A percentile compares a stretch with the other conserved stretches of the same genome.
Evolutionary conservation across 1,140 invertebrate species (phyloP).

Genomic region (fruit fly (Drosophila melanogaster)): DNA sequence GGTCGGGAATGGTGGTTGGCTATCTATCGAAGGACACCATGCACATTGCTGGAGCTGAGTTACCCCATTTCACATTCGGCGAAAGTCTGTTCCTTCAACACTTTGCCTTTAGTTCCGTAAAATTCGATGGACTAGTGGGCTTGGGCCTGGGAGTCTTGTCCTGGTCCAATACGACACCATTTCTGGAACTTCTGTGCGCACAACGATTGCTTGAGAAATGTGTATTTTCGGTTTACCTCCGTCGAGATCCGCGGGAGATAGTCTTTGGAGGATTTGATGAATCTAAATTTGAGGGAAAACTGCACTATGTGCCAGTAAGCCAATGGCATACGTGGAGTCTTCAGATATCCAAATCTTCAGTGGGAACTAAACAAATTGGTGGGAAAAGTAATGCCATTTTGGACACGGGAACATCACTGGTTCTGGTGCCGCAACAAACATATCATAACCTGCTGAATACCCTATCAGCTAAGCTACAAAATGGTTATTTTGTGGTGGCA

Average conservation of each 20-base stretch:
- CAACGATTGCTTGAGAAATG: constrained; percentile 91
- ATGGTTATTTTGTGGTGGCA: constrained; percentile 8
- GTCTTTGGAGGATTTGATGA: constrained; percentile 63
- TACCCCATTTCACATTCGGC: constrained; percentile 94
- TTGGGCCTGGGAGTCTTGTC: constrained; percentile 94
- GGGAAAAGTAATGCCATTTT: constrained; percentile 88
- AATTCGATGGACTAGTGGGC: constrained; percentile 98
- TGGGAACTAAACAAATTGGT: constrained; percentile 55
- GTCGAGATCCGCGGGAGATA: constrained; percentile 87
- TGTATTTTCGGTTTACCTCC: constrained; percentile 96
- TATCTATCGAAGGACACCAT: constrained; percentile 96
- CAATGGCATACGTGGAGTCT: constrained; percentile 72
- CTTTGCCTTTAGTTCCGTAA: constrained; percentile 93
- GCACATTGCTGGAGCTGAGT: constrained; percentile 87
- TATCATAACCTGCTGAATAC: constrained; percentile 22
- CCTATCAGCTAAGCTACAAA: constrained; percentile 1
- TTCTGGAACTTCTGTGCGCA: constrained; percentile 96
- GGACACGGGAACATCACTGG: constrained; percentile 91
- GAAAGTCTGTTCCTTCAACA: constrained; percentile 96
- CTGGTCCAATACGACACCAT: constrained; percentile 94
- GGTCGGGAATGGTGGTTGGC: constrained; percentile 96
- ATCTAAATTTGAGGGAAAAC: constrained; percentile 39
- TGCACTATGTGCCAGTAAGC: constrained; percentile 70
- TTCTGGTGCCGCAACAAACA: constrained; percentile 88
- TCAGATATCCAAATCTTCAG: constrained; percentile 36